A percentile compares a stretch with the other conserved stretches of the same genome.
phyloP scores from a whole-genome alignment of 2,113 vertebrate genomes.

The Puntigrus tetrazona region DNA sequence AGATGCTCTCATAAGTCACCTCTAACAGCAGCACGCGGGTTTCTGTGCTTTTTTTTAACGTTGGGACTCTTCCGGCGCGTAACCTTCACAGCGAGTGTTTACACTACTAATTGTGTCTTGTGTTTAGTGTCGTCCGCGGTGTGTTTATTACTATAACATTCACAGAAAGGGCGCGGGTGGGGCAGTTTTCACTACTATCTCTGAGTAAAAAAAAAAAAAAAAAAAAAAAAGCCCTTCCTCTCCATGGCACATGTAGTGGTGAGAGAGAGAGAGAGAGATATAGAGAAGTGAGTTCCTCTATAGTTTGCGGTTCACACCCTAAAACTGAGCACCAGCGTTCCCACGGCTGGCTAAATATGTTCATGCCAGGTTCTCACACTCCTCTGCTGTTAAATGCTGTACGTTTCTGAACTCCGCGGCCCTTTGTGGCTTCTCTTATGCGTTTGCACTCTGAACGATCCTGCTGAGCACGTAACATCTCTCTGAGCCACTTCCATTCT shows the following conservation, averaged over 20 bases:
- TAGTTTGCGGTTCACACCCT: conserved; percentile 48
- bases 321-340: conserved; percentile 28
- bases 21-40: neutral
- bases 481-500: neutral
- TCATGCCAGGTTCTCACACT: conserved; percentile 43
- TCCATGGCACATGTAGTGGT: conserved; percentile 26
- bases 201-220: conserved; percentile 36
- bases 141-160: conserved; percentile 24
- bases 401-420: neutral
- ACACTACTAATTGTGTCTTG: conserved; percentile 7
- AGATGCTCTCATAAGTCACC: conserved; percentile 9
- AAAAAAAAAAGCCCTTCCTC: conserved; percentile 33
- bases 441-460: neutral
- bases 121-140: conserved; percentile 36
- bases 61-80: neutral
- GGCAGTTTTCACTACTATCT: conserved; percentile 43
- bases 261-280: conserved; percentile 9
- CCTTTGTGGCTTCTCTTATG: neutral
- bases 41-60: neutral
- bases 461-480: neutral
- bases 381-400: conserved; percentile 37
- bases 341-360: conserved; percentile 40
- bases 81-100: conserved; percentile 4
- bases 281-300: conserved; percentile 36
- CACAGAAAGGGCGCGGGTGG: conserved; percentile 41